A percentile compares a stretch with the other conserved stretches of the same genome.
Evolutionary conservation across 2,888 invertebrate species (phyloP).

Genomic region (Cheilosia scutellata): DNA sequence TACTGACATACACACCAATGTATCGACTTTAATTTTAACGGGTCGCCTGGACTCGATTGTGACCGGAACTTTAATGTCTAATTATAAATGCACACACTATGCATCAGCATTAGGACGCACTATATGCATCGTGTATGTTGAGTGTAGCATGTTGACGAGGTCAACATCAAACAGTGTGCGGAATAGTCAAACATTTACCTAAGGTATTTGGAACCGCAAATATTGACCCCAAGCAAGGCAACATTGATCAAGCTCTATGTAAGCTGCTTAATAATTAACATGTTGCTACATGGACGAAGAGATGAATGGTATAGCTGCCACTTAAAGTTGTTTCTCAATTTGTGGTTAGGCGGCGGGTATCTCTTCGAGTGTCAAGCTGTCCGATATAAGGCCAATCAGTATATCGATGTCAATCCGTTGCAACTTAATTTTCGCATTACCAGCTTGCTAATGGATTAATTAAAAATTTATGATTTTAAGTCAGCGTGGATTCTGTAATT

Average conservation of each 20-base stretch:
- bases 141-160: constrained; percentile 37
- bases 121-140: neutral
- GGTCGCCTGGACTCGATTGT: neutral
- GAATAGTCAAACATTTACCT: constrained; percentile 39
- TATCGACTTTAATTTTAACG: neutral
- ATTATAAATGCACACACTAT: constrained; percentile 36
- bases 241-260: neutral
- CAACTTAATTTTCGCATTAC: constrained; percentile 46
- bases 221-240: constrained; percentile 39
- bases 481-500: constrained; percentile 39
- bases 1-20: neutral
- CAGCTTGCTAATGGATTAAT: constrained; percentile 67
- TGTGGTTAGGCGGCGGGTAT: no score
- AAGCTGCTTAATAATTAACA: constrained; percentile 42
- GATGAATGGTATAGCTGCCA: no score
- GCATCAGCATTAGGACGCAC: constrained; percentile 4
- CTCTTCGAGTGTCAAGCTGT: no score
- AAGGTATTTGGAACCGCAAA: constrained; percentile 47
- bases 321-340: neutral
- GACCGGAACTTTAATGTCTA: constrained; percentile 18
- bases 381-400: no score
- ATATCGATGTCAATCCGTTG: neutral
- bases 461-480: constrained; percentile 63
- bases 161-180: constrained; percentile 34
- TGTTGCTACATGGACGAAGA: neutral